Conservation (phyloP, 2,113 vertebrate species). For the Halichoerus grypus region DNA sequence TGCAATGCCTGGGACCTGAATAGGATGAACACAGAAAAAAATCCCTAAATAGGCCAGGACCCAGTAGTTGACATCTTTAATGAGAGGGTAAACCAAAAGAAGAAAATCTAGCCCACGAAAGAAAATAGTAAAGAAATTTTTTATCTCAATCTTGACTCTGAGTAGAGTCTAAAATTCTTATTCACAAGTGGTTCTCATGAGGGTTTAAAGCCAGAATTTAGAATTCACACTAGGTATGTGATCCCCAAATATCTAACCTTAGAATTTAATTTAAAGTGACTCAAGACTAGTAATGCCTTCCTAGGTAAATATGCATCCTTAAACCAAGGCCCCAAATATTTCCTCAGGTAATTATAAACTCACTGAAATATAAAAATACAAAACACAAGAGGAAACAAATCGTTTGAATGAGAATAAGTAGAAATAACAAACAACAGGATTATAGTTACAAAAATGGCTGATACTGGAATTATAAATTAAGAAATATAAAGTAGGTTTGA, state of each 20-base stretch:
- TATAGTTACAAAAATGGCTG: neutral
- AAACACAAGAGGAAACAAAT: neutral
- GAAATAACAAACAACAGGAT: constrained; percentile 25
- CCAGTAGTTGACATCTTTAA: neutral
- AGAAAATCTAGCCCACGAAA: neutral
- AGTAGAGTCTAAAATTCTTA: neutral
- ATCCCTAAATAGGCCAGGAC: neutral
- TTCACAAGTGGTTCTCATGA: neutral
- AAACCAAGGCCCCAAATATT: neutral
- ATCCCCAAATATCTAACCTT: neutral
- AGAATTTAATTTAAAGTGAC: neutral
- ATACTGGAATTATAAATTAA: neutral
- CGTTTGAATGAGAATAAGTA: neutral
- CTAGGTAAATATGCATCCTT: neutral
- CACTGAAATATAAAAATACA: neutral
- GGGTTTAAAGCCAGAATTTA: neutral
- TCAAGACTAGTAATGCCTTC: neutral
- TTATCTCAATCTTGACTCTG: neutral
- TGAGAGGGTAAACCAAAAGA: neutral
- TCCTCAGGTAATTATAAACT: neutral
- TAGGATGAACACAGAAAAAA: neutral
- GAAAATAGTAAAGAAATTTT: neutral
- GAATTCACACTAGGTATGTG: neutral
- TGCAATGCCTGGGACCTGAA: neutral
- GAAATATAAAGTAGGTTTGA: neutral